Base-by-base conservation (phyloP, 2,797 vertebrate genomes). In the Malacoctenus gilli region DNA sequence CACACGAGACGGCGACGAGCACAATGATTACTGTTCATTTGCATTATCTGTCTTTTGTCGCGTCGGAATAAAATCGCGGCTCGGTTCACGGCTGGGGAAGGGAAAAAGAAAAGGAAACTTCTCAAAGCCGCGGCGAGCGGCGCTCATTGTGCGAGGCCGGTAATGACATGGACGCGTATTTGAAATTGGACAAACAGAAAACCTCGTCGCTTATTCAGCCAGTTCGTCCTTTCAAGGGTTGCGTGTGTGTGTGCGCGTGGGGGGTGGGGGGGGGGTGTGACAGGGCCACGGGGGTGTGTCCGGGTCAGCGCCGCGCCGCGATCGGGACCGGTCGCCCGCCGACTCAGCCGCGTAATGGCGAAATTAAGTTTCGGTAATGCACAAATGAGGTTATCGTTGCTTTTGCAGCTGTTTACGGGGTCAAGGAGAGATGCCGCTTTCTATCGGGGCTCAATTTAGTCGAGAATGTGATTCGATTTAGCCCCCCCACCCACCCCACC, bases 361-460 rank as follows among this genome's bases (percentile, higher is more conserved):
- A 84, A 85, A 85, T 86, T 77, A 84, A 80, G 77, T 84, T 87
- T 83, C 77, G 81, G 72, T 80, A 78, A 87, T 81, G 75, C 75
- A 80, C 77, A 85, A 86, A 85, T 68, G 74, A 87, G 68, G 72
- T 86, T 87, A 89, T 87, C 82, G 75, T 77, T 86, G 79, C 78
- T 81, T 80, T 79, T 76, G 77, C 78, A 87, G 83, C 79, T 89
- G 75, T 85, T 79, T 72, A 50, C 72, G 8, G 72, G 82, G 86
- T 87, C 83, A 86, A 82, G 79, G 77, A 84, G 68, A 83, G 79
- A 85, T 80, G 79, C 71, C 72, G 72, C 79, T 78, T 83, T 83
- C 71, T 84, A 86, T 83, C 59, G 66, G 35, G 51, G 70, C 67
- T 63, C 70, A 74, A 77, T 84, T 84, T 80, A 80, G 72, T 67